Conservation (phyloP, 2,113 vertebrate species). For the Fulica atra region DNA sequence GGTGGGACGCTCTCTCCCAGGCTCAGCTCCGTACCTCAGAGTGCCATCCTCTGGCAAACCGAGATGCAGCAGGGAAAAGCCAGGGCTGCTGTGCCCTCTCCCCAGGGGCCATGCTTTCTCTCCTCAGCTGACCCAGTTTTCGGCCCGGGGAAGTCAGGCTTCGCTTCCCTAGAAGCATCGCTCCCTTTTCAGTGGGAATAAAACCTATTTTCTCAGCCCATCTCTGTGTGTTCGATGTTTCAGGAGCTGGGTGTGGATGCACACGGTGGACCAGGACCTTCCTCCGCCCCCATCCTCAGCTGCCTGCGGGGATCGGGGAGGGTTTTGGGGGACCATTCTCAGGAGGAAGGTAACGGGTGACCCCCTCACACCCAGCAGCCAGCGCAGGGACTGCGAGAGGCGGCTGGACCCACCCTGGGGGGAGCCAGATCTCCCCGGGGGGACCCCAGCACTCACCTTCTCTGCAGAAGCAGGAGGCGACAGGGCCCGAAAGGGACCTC, state of each 20-base stretch:
- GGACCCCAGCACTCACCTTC: rapidly evolving
- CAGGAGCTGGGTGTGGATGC: neutral
- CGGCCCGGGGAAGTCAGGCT: neutral
- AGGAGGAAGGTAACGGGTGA: rapidly evolving
- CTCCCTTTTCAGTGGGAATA: neutral
- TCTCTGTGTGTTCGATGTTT: no score
- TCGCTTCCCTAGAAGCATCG: neutral
- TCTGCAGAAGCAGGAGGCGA: rapidly evolving
- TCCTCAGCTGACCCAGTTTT: neutral
- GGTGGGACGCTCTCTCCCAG: neutral
- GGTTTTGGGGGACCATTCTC: neutral
- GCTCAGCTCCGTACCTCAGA: neutral
- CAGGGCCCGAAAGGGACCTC: rapidly evolving
- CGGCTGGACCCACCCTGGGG: no score
- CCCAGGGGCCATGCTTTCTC: rapidly evolving
- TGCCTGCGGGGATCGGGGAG: neutral
- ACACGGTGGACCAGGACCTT: neutral
- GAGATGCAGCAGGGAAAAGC: neutral
- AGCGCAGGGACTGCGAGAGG: neutral
- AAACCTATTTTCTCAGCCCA: neutral
- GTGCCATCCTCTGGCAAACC: neutral
- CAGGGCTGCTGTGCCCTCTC: neutral
- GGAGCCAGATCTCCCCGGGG: neutral
- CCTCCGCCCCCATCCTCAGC: neutral
- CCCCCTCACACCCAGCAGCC: neutral